Conservation (phyloP, 2,797 vertebrate genomes). For the Apogon hyalosoma region DNA sequence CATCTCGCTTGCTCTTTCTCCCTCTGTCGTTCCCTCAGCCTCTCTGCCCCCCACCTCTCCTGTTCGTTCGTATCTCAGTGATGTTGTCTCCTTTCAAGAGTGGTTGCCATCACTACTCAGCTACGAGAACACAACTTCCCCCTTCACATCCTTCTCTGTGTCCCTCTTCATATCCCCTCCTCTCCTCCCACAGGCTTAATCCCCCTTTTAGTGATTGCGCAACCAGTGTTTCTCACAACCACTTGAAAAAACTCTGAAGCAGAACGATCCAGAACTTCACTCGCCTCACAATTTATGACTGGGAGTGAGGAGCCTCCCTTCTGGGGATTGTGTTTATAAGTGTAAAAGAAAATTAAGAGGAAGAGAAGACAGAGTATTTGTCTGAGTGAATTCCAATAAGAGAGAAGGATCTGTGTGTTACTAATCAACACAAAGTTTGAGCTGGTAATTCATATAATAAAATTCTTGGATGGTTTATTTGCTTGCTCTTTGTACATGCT, state of each 20-base stretch:
- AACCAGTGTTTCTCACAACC: slow-evolving; percentile 70
- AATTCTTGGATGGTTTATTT: slow-evolving; percentile 16
- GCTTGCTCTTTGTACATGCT: not conserved
- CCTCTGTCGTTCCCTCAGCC: slow-evolving; percentile 10
- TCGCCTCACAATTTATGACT: slow-evolving; percentile 57
- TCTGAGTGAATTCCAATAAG: slow-evolving; percentile 24
- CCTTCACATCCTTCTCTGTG: slow-evolving; percentile 69
- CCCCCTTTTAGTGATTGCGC: slow-evolving; percentile 74
- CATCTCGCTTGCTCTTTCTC: slow-evolving; percentile 26
- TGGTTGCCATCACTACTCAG: slow-evolving; percentile 80
- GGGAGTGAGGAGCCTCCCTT: slow-evolving; percentile 50
- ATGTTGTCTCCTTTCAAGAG: slow-evolving; percentile 72
- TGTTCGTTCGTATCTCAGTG: slow-evolving; percentile 45
- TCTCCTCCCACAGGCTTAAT: slow-evolving; percentile 67
- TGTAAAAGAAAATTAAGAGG: slow-evolving; percentile 38
- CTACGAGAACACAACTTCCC: slow-evolving; percentile 74
- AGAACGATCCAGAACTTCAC: slow-evolving; percentile 48
- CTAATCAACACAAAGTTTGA: slow-evolving; percentile 40
- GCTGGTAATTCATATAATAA: slow-evolving; percentile 37
- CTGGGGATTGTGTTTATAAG: slow-evolving; percentile 57
- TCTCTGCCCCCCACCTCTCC: slow-evolving; percentile 38
- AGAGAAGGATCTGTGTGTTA: slow-evolving; percentile 30
- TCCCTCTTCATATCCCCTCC: slow-evolving; percentile 58
- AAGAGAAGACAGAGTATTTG: slow-evolving; percentile 16
- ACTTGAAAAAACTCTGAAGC: slow-evolving; percentile 53